Evolutionary conservation across 1,140 invertebrate species (phyloP), one percentile per base, ranked within the genome.

Genomic region (Zelostemma sp.): DNA sequence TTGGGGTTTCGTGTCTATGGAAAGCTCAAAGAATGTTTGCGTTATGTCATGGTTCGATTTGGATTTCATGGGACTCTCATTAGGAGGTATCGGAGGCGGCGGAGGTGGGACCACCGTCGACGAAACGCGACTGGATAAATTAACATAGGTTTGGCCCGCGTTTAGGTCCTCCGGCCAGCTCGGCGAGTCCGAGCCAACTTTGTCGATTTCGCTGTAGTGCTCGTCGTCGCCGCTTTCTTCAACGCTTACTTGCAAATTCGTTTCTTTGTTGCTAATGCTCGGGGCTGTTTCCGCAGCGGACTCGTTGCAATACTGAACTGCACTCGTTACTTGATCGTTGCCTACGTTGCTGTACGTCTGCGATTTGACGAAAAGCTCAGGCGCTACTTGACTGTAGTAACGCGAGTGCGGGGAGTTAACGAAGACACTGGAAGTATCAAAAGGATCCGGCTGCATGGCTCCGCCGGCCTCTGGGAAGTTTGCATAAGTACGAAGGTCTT

Each of bases 351-450:
- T 72, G 31, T 85, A 85, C 0, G 63, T 57, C 76, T 79, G 21
- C 47, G 45, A 31, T 68, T 73, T 46, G 25, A 55, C 48, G 12
- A 71, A 57, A 0, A 74, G 12, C 19, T 86, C 84, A 0, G 79
- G 66, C 0, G 85, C 77, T 1, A 86, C 85, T 17, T 83, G 80
- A 17, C 84, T 85, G 55, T 87, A 87, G 56, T 87, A 87, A 6
- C 86, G 69, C 0, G 82, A 83, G 12, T 78, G 75, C 0, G 79
- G 70, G 0, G 78, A 60, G 51, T 79, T 79, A 21, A 73, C 55
- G 33, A 85, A 87, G 0, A 87, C 79, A 0, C 72, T 51, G 0
- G 87, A 87, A 0, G 90, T 92, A 73, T 92, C 90, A 59, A 91
- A 92, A 0, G 91, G 90, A 73, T 86, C 82, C 1, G 73, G 54